Percentiles rank a stretch among this genome's conserved stretches.
phyloP scores from a whole-genome alignment of 2,113 vertebrate genomes.

The Platysternon megacephalum region DNA sequence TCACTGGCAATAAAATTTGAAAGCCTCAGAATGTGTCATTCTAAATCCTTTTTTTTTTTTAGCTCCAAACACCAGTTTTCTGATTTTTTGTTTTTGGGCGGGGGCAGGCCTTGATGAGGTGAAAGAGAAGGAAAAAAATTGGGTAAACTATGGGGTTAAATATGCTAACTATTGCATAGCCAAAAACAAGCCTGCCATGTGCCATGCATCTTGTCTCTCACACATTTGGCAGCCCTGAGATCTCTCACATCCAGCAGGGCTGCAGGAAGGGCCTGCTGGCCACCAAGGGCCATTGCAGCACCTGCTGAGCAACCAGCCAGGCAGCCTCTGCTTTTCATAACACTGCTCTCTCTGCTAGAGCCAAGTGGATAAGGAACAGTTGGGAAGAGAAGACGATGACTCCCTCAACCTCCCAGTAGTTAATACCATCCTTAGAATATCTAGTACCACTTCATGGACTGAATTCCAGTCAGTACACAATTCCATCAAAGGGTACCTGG shows the following conservation, averaged over 20 bases:
- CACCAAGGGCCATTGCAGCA: neutral
- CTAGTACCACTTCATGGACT: neutral
- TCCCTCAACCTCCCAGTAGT: neutral
- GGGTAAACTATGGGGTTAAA: neutral
- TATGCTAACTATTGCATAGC: neutral
- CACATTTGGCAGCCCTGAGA: neutral
- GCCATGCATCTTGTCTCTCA: neutral
- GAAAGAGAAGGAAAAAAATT: neutral
- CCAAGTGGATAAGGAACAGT: neutral
- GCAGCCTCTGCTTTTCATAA: neutral
- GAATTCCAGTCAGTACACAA: too few species aligned
- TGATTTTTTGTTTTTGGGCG: neutral
- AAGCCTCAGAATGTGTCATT: neutral
- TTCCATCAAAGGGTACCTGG: neutral
- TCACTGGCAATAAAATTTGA: conserved; percentile 8
- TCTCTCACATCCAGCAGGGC: neutral
- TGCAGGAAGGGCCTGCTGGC: neutral
- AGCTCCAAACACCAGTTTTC: conserved; percentile 6
- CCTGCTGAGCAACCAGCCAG: neutral
- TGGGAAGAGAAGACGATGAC: neutral
- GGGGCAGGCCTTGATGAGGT: neutral
- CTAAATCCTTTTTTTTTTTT: neutral
- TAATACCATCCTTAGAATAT: neutral
- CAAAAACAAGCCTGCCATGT: neutral
- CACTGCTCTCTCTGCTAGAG: neutral